Evolutionary conservation across 2,797 vertebrate species (phyloP), one percentile per base, ranked within the genome.

Genomic region (Orientallactaga sibirica): DNA sequence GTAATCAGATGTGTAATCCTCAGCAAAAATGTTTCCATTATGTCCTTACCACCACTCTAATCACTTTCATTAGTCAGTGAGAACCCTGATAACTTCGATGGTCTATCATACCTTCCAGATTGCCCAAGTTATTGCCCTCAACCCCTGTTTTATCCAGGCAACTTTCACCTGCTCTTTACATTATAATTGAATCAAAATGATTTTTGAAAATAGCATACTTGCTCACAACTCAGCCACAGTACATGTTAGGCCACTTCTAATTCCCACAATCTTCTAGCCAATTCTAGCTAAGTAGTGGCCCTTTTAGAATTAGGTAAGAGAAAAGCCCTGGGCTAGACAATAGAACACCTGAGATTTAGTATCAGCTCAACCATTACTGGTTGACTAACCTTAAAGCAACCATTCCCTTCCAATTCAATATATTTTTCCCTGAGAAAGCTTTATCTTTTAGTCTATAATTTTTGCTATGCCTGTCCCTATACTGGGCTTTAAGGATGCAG

Each of bases 171-270:
- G 5, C 33, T 7, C 43, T 55, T 75, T 81, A 55, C 20, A 77
- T 85, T 85, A 27, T 48, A 66, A 58, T 41, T 16, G n/a, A 29
- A 86, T 33, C 27, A 22, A 73, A 95, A 37, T 37, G 58, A 66
- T 14, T 73, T 67, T 20, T 48, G 71, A 74, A 3, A 67, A 55
- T 3, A 74, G 9, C 9, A 15, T 29, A 52, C 43, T 55, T 66
- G 55, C 52, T 90, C 43, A 88, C 67, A 90, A 95, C 15, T 90
- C 77, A 89, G 14, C 10, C 19, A 80, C 79, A 55, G 9, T 27
- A 43, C 2, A 52, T 15, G 61, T 6, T 29, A 70, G 3, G 11
- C 43, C 0, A 78, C 1, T 48, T 27, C 5, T 76, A 25, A 74
- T 70, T 10, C 7, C 24, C 14, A 64, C 58, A 91, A 18, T 18